phyloP scores from a whole-genome alignment of 2,113 vertebrate genomes.

The Hemichromis elongatus region DNA sequence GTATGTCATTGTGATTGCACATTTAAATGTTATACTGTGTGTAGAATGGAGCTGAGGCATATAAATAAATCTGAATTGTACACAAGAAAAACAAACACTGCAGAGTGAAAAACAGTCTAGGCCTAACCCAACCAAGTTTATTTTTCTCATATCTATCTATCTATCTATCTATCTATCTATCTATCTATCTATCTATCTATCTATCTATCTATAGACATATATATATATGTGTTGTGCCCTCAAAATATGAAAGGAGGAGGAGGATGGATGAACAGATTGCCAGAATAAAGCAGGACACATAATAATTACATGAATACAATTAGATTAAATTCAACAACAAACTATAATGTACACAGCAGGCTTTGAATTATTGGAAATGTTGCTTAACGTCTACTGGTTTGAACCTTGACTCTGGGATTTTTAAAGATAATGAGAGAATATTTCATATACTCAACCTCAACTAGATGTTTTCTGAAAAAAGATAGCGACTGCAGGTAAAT shows the following conservation, averaged over 20 bases:
- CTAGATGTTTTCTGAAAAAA: slow-evolving; percentile 3
- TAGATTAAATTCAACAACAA: neutral
- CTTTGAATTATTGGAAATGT: neutral
- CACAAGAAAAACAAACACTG: neutral
- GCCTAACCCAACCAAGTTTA: neutral
- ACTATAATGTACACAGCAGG: neutral
- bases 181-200: too few species aligned
- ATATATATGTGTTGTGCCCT: slow-evolving; percentile 29
- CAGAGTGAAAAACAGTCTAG: neutral
- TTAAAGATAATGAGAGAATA: neutral
- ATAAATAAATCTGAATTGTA: neutral
- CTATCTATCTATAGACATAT: too few species aligned
- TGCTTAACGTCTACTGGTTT: neutral
- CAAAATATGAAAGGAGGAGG: slow-evolving; percentile 4
- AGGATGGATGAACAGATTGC: neutral
- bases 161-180: too few species aligned
- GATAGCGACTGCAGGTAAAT: neutral
- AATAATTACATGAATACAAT: neutral
- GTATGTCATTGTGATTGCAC: neutral
- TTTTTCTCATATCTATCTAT: too few species aligned
- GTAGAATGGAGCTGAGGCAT: neutral
- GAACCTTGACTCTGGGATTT: neutral
- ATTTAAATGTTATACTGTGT: neutral
- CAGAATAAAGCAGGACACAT: neutral
- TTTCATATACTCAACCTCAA: neutral